Evolutionary conservation across 53 echinoderm and acorn worm species (phyloP).

Genomic region (Crossaster papposus): DNA sequence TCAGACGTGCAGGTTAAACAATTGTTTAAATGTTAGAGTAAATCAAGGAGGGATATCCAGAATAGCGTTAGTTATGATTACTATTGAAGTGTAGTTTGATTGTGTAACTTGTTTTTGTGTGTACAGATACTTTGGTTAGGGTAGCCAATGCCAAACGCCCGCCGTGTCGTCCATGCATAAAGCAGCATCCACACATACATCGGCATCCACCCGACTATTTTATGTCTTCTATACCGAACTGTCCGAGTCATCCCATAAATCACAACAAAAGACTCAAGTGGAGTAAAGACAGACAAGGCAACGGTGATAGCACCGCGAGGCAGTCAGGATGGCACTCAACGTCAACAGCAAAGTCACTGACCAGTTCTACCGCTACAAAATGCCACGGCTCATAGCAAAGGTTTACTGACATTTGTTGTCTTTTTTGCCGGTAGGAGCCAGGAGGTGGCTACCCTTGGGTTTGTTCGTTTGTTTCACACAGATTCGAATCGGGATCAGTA

Average conservation of each 20-base stretch:
- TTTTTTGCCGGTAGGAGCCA: neutral
- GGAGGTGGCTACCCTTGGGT: neutral
- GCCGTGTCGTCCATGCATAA: constrained; percentile 62
- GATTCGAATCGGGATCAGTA: no score
- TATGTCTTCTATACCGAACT: constrained; percentile 88
- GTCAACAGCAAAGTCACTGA: constrained; percentile 94
- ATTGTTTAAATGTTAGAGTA: no score
- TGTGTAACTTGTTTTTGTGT: neutral
- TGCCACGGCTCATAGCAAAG: constrained; percentile 99
- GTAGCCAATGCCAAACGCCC: constrained; percentile 84
- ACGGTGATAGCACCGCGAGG: constrained; percentile 47
- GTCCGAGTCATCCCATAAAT: constrained; percentile 73
- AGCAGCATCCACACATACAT: constrained; percentile 74
- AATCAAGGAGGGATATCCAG: no score
- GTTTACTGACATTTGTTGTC: constrained; percentile 14
- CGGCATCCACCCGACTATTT: constrained; percentile 93
- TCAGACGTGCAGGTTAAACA: no score
- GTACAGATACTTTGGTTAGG: constrained; percentile 84
- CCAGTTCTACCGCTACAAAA: constrained; percentile 99
- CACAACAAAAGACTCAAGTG: constrained; percentile 76
- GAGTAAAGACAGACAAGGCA: constrained; percentile 74
- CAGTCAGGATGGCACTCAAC: constrained; percentile 87
- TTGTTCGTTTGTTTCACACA: no score
- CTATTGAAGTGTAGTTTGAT: neutral
- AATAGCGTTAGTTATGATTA: no score